A percentile compares a stretch with the other conserved stretches of the same genome.
phyloP scores from a whole-genome alignment of 2,797 vertebrate species.

The Onychomys leucogaster region DNA sequence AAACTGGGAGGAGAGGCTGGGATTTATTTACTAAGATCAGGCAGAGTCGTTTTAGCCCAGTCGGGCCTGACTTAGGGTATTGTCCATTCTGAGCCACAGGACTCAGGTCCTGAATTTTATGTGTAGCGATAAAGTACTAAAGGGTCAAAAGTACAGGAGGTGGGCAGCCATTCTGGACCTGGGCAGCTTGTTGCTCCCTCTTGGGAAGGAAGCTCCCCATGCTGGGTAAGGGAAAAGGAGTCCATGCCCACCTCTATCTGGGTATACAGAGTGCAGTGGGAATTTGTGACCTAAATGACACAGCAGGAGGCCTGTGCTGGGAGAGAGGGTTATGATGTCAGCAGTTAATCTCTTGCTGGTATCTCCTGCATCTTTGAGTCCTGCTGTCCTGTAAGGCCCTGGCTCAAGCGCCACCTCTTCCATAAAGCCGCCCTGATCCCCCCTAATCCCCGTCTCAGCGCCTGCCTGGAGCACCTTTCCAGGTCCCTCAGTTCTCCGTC shows the following conservation, averaged over 20 bases:
- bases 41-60: background rate
- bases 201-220: background rate
- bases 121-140: rapidly evolving
- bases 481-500: constrained; percentile 29
- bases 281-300: constrained; percentile 1
- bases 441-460: constrained; percentile 58
- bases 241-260: background rate
- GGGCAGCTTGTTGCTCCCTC: background rate
- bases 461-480: constrained; percentile 36
- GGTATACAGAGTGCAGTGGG: background rate
- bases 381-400: constrained; percentile 60
- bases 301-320: constrained; percentile 8
- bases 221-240: background rate
- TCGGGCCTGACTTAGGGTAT: background rate
- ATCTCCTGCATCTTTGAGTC: constrained; percentile 49
- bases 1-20: background rate
- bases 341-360: constrained; percentile 58
- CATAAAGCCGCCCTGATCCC: constrained; percentile 77
- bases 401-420: constrained; percentile 68
- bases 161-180: background rate
- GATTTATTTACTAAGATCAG: background rate
- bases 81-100: background rate
- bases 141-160: background rate
- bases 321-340: constrained; percentile 63
- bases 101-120: background rate